Evolutionary conservation across 2,797 vertebrate genomes (phyloP).

Genomic region (Coilia nasus): DNA sequence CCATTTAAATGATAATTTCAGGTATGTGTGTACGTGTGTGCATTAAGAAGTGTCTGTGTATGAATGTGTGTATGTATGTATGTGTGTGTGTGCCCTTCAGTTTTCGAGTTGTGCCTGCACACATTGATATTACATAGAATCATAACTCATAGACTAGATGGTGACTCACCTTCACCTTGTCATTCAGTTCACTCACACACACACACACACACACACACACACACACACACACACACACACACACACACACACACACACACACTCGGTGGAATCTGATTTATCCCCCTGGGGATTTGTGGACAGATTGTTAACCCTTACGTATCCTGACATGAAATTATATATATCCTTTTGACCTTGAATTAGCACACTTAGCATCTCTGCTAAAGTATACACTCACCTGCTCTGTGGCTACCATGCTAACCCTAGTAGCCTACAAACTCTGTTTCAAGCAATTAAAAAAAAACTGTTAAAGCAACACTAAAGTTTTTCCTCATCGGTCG

Average conservation of each 20-base stretch:
- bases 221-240: not conserved
- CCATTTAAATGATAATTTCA: conserved; percentile 21
- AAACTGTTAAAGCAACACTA: not conserved
- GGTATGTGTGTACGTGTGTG: not conserved
- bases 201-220: not conserved
- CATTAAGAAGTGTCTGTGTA: not conserved
- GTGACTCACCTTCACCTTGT: conserved; percentile 4
- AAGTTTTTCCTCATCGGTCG: no score
- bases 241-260: not conserved
- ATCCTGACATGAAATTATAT: not conserved
- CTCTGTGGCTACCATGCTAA: not conserved
- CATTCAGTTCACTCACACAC: not conserved
- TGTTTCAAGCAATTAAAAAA: not conserved
- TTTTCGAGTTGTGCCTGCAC: not conserved
- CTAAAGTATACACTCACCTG: not conserved
- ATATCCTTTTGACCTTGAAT: not conserved
- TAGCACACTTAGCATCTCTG: not conserved
- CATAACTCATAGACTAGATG: not conserved
- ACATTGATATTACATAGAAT: not conserved
- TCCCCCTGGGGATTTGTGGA: not conserved
- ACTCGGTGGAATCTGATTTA: not conserved
- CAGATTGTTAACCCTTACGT: not conserved
- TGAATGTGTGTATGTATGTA: not conserved
- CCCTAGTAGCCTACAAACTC: not conserved
- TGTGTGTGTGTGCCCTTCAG: conserved; percentile 21